Base-by-base conservation (phyloP, 2,888 invertebrate species). In the Pristionchus exspectatus region DNA sequence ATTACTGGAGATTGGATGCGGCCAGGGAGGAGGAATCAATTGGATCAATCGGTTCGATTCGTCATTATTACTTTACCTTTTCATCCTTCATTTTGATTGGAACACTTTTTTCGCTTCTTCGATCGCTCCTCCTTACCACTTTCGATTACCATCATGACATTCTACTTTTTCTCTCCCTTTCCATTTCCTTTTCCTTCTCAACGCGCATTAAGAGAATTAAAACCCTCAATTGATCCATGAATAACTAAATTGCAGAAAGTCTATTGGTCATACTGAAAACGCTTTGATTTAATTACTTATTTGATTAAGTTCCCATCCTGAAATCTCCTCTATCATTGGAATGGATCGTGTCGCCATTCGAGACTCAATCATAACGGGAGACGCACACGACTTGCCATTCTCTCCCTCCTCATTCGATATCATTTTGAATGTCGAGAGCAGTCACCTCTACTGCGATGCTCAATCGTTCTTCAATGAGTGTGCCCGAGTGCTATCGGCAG, bases 1-100 rank as follows among this genome's bases (percentile, higher is more conserved):
- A 33, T 30, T 93, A 27, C 85, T 92, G 59, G 93, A 93, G 44
- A 89, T 93, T 63, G 93, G 93, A 27, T 93, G 93, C 84, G 93
- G 93, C n/a, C 89, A 91, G 18, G 92, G 93, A 27, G 92, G 91
- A 38, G 92, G 93, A 27, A 44, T 93, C 21, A 69, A 90, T 38
- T 92, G 90, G 91, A 91, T 92, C 27, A 86, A 63, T 50, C 87
- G 89, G 92, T 92, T 50, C 7, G 27, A 1, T 56, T 7, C n/a
- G 10, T n/a, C n/a, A n/a, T n/a, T n/a, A n/a, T n/a, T n/a, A n/a
- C n/a, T 72, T 72, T 10, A 18, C n/a, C 27, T 66, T 27, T 7
- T 21, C 12, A 66, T n/a, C 12, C 18, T 66, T n/a, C 27, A 66
- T 7, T 59, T 50, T 59, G 21, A 59, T 63, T 9, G n/a, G 38